Base-by-base conservation (phyloP, 2,113 vertebrate genomes). In the Podocnemis expansa region DNA sequence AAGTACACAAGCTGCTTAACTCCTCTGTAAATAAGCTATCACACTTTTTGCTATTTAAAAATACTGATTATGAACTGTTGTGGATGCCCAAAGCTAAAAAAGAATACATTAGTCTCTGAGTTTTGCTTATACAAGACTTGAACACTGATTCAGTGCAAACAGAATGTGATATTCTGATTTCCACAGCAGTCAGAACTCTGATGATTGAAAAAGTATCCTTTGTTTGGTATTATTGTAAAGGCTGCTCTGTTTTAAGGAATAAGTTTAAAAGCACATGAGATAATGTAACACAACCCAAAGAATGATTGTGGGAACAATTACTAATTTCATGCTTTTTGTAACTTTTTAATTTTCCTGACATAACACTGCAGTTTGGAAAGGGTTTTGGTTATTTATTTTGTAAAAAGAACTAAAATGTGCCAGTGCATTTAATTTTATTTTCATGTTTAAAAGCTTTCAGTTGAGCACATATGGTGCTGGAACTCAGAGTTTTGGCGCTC, bases 21-120 rank as follows among this genome's bases (percentile, higher is more conserved):
- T n/a, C 60, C 10, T 54, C 55, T 24, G 63, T 89, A 91, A 89
- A 60, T 2, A 47, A 45, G 41, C 2, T 21, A 21, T 19, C 34
- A n/a, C 19, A 70, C 19, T 67, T 86, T 88, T 84, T 80, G 11
- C 24, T 17, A 90, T n/a, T 76, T 11, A 89, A 60, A n/a, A 96
- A 81, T 21, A 85, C 52, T 25, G 52, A 9, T 24, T 55, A 34
- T n/a, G 55, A 43, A 10, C 13, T 54, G 78, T 45, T 83, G 89
- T 2, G n/a, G 63, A 70, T 22, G 63, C 21, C 22, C n/a, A 38
- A 7, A 70, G n/a, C 38, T 70, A 38, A 11, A 70, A 70, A 70
- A 21, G 16, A 70, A n/a, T n/a, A 67, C n/a, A n/a, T n/a, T n/a
- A 67, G 17, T 67, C 34, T 67, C 60, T 17, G 12, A 16, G 60